Evolutionary conservation across 1,140 invertebrate genomes (phyloP), one percentile per base, ranked within the genome.

Genomic region (Philopotamus ludificatus): DNA sequence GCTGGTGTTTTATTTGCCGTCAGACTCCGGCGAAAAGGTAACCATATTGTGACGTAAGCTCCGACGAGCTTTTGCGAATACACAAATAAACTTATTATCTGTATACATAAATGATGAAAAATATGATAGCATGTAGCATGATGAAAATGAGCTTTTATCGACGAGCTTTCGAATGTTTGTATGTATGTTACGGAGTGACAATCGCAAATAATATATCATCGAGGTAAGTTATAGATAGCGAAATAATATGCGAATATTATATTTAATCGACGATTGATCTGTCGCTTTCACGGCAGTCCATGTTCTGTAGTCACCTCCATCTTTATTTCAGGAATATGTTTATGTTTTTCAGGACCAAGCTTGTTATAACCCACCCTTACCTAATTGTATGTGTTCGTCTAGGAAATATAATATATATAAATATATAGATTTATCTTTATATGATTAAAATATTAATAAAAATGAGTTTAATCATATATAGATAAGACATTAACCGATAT

Each of bases 1-100:
- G 4, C 81, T 98, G 34, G 95, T 98, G 12, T 98, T 98, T 79
- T 98, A 97, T 79, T 76, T 98, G 67, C 95, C 95, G 2, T 96
- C 94, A 22, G 94, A 97, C 79, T 95, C 92, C 3, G 94, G 95
- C 15, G 95, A 98, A 79, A 97, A 97, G 81, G 89, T 89, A 76
- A 34, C 28, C 4, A 7, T 34, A 7, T 12, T 34, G 28, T 12
- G 12, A 34, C 4, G 28, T 12, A 7, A 4, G 12, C 4, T 34
- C 12, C 12, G 4, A 34, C 12, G 28, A 7, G 28, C 4, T 4
- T 12, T 34, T 34, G 4, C 4, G 4, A 7, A 4, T 12, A 34
- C 28, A 34, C 28, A 34, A 34, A 34, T 34, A 4, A 12, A 34
- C 12, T 12, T 62, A 49, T 51, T 62, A 47, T 26, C 9, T 21